A percentile compares a stretch with the other conserved stretches of the same genome.
Evolutionary conservation across 1,140 invertebrate species (phyloP).

Genomic region (Hylyphantes graminicola): DNA sequence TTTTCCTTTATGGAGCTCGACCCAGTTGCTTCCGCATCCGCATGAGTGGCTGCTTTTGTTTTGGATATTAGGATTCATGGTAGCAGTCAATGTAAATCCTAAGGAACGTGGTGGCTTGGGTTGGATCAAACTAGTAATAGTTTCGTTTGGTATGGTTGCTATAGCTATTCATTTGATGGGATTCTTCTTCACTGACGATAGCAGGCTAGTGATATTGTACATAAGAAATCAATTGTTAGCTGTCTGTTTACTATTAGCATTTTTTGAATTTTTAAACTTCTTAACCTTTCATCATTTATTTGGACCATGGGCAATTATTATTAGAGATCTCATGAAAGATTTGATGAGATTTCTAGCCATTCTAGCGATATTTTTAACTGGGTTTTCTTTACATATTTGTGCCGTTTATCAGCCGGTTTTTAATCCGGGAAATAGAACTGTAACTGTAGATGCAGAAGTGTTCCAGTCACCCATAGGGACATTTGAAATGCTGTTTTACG

Average conservation of each 20-base stretch:
- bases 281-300: constrained; percentile 98
- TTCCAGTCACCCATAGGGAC: constrained; percentile 87
- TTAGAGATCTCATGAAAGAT: constrained; percentile 74
- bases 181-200: constrained; percentile 65
- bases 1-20: constrained; percentile 70
- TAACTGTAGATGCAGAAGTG: constrained; percentile 70
- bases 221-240: constrained; percentile 96
- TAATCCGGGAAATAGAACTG: constrained; percentile 61
- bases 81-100: constrained; percentile 96
- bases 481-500: constrained; percentile 97
- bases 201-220: constrained; percentile 74
- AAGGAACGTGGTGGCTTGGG: constrained; percentile 94
- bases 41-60: constrained; percentile 97
- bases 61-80: constrained; percentile 93
- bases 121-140: constrained; percentile 86
- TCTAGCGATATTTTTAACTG: constrained; percentile 95
- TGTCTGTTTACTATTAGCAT: constrained; percentile 91
- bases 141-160: constrained; percentile 91
- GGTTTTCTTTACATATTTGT: constrained; percentile 94
- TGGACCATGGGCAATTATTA: constrained; percentile 91
- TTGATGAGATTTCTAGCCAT: constrained; percentile 96
- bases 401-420: constrained; percentile 66
- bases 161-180: constrained; percentile 88
- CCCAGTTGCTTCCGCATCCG: constrained; percentile 77
- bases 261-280: constrained; percentile 98